Evolutionary conservation across 2,888 invertebrate species (phyloP).

Genomic region (Belgica antarctica): DNA sequence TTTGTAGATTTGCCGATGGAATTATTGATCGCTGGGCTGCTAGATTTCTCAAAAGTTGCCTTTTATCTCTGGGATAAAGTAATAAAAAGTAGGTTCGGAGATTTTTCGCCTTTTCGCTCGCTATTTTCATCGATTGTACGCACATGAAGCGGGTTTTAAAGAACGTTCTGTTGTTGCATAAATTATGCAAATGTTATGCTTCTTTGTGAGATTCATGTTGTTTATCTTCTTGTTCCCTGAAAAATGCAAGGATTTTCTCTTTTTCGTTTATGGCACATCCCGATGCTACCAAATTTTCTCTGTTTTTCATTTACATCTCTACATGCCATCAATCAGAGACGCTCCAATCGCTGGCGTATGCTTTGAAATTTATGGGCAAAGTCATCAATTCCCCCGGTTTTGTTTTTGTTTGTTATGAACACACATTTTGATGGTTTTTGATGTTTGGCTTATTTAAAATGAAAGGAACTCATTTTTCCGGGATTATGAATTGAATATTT

Average conservation of each 20-base stretch:
- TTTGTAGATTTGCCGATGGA: conserved; percentile 9
- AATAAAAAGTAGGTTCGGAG: conserved; percentile 19
- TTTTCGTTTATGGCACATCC: background rate
- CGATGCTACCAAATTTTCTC: background rate
- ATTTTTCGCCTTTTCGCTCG: conserved; percentile 8
- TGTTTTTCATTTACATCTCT: conserved; percentile 35
- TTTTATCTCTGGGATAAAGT: conserved; percentile 13
- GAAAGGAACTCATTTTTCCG: background rate
- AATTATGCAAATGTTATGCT: conserved; percentile 41
- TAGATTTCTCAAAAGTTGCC: background rate
- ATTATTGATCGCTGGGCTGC: conserved; percentile 24
- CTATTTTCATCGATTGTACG: conserved; percentile 33
- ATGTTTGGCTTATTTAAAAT: background rate
- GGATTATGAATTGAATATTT: conserved; percentile 29
- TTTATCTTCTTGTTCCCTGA: conserved; percentile 19
- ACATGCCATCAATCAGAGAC: conserved; percentile 34
- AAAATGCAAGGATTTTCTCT: background rate
- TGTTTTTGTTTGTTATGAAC: background rate
- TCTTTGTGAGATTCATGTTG: conserved; percentile 36
- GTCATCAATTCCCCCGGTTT: conserved; percentile 13
- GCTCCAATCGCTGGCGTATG: conserved; percentile 33
- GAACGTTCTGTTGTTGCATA: conserved; percentile 34
- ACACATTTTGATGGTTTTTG: conserved; percentile 14
- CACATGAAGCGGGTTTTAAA: conserved; percentile 29
- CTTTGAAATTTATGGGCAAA: conserved; percentile 7